Conservation (phyloP, 2,113 vertebrate species). For the Datnioides undecimradiatus region DNA sequence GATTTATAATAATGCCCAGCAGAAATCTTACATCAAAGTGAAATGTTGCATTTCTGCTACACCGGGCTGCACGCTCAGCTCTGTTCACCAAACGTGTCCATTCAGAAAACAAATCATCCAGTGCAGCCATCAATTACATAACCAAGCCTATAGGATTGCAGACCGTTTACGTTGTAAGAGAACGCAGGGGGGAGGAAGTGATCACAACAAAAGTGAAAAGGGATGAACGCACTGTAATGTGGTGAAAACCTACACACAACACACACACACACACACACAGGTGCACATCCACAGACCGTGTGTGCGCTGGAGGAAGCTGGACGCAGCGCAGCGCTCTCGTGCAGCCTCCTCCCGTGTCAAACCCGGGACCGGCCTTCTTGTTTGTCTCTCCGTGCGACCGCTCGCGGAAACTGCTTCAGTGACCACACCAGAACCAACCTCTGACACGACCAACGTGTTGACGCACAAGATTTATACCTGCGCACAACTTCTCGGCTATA, state of each 20-base stretch:
- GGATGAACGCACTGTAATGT: constrained; percentile 23
- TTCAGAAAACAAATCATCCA: constrained; percentile 70
- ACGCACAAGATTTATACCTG: constrained; percentile 41
- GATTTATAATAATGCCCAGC: constrained; percentile 37
- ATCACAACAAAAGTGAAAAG: constrained; percentile 40
- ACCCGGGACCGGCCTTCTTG: constrained; percentile 26
- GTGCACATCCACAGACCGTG: constrained; percentile 42
- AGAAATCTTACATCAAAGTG: constrained; percentile 41
- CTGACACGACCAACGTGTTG: constrained; percentile 37
- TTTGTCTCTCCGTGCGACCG: not conserved
- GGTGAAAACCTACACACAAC: not conserved
- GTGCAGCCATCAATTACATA: constrained; percentile 59
- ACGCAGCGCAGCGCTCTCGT: constrained; percentile 34
- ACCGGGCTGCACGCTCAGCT: constrained; percentile 38
- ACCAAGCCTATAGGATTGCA: constrained; percentile 69
- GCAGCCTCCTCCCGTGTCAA: constrained; percentile 31
- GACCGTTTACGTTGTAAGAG: constrained; percentile 50
- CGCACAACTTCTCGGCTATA: constrained; percentile 54
- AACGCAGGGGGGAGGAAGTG: constrained; percentile 42
- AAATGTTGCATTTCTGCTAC: constrained; percentile 32
- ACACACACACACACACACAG: constrained; percentile 26
- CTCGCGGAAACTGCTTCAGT: not conserved
- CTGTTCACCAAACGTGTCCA: constrained; percentile 56
- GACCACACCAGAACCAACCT: constrained; percentile 40
- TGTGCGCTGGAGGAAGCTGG: constrained; percentile 19